phyloP scores from a whole-genome alignment of 2,113 vertebrate species.

The Argyrosomus japonicus region DNA sequence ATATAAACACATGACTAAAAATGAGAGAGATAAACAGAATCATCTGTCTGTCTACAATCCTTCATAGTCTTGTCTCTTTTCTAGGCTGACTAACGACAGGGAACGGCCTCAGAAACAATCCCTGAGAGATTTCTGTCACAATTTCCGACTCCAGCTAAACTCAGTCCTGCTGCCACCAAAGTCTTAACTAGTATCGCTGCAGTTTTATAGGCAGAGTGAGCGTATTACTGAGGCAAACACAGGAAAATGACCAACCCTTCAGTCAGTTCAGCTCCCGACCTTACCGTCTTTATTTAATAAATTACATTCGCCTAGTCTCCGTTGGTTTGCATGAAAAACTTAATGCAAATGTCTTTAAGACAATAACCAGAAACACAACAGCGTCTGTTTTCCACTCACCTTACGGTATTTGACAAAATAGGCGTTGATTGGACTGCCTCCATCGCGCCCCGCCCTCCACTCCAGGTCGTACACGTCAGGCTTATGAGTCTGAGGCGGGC shows the following conservation, averaged over 20 bases:
- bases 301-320: not conserved
- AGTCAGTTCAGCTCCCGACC: slow-evolving; percentile 13
- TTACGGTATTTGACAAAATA: slow-evolving; percentile 98
- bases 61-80: slow-evolving; percentile 10
- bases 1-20: slow-evolving; percentile 47
- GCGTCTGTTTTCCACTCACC: slow-evolving; percentile 78
- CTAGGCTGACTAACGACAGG: slow-evolving; percentile 32
- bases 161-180: slow-evolving; percentile 47
- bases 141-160: slow-evolving; percentile 64
- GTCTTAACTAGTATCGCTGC: slow-evolving; percentile 49
- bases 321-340: slow-evolving; percentile 2
- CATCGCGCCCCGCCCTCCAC: slow-evolving; percentile 91
- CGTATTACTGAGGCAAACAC: slow-evolving; percentile 57
- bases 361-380: not conserved
- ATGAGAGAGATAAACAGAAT: slow-evolving; percentile 32
- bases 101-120: slow-evolving; percentile 41
- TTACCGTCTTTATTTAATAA: slow-evolving; percentile 1
- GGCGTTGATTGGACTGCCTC: slow-evolving; percentile 90
- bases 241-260: slow-evolving; percentile 50
- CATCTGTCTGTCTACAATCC: slow-evolving; percentile 20
- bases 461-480: slow-evolving; percentile 90
- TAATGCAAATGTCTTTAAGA: not conserved
- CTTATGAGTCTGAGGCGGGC: slow-evolving; percentile 92
- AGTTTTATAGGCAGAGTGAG: slow-evolving; percentile 63
- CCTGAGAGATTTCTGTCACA: slow-evolving; percentile 64